A percentile compares a stretch with the other conserved stretches of the same genome.
phyloP scores from a whole-genome alignment of 2,113 vertebrate genomes.

The Periophthalmus modestus region DNA sequence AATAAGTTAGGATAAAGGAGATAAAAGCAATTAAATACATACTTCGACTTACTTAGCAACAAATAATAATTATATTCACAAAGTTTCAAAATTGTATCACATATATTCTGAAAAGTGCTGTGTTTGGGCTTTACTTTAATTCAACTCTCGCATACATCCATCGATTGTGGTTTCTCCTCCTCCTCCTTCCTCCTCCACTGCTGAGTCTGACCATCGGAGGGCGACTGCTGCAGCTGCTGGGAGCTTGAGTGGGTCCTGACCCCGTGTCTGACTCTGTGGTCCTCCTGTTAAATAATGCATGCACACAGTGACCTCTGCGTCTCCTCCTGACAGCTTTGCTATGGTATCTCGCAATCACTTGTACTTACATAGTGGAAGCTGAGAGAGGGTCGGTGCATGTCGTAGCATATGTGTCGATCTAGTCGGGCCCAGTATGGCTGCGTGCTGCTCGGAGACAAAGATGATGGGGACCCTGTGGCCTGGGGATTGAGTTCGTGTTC shows the following conservation, averaged over 20 bases:
- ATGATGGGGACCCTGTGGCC: not conserved
- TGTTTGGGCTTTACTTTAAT: not conserved
- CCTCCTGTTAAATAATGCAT: slow-evolving; percentile 62
- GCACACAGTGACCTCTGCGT: slow-evolving; percentile 34
- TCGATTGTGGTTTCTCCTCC: not conserved
- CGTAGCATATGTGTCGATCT: slow-evolving; percentile 47
- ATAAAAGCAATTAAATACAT: too few relatives aligned
- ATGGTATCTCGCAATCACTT: slow-evolving; percentile 55
- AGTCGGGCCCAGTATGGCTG: not conserved
- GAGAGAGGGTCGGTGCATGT: slow-evolving; percentile 42
- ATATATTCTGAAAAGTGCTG: not conserved
- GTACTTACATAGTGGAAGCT: slow-evolving; percentile 35
- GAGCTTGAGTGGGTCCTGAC: slow-evolving; percentile 36
- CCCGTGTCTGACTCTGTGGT: slow-evolving; percentile 28
- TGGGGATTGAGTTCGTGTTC: not conserved
- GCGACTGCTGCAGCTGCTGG: slow-evolving; percentile 16
- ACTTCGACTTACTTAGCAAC: not conserved
- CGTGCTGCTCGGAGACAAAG: not conserved
- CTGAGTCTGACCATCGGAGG: slow-evolving; percentile 33
- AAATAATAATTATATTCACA: not conserved
- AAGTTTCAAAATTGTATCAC: not conserved
- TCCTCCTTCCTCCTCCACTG: slow-evolving; percentile 3
- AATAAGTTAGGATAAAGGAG: too few relatives aligned
- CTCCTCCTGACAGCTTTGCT: slow-evolving; percentile 40
- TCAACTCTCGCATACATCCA: not conserved